Evolutionary conservation across 92 coral and sea anemone genomes (phyloP), one percentile per base, ranked within the genome.

Genomic region (Muricea muricata): DNA sequence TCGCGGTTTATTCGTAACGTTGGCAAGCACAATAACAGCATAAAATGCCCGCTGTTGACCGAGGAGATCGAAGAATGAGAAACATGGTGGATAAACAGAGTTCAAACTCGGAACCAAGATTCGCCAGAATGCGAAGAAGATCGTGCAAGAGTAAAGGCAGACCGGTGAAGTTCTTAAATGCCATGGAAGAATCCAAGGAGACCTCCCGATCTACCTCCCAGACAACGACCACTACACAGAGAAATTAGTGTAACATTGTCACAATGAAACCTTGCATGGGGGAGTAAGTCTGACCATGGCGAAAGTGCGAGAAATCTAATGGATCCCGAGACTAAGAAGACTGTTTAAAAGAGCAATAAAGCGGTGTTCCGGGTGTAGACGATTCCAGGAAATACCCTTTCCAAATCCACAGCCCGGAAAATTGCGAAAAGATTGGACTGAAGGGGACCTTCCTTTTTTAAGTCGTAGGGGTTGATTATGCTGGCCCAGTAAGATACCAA

Each of bases 1-100:
- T 50, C 78, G 30, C 81, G 90, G 34, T 79, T 80, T 24, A 28
- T 82, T 40, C 37, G 23, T 32, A 87, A 82, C n/a, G n/a, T n/a
- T n/a, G n/a, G n/a, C n/a, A n/a, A n/a, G n/a, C n/a, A n/a, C n/a
- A n/a, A n/a, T n/a, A n/a, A n/a, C n/a, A n/a, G n/a, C n/a, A n/a
- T n/a, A n/a, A n/a, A n/a, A n/a, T n/a, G n/a, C n/a, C n/a, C n/a
- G n/a, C n/a, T n/a, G n/a, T n/a, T n/a, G n/a, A n/a, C n/a, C n/a
- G n/a, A n/a, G n/a, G n/a, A n/a, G n/a, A n/a, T n/a, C n/a, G n/a
- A n/a, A n/a, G n/a, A n/a, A n/a, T n/a, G n/a, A n/a, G n/a, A n/a
- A n/a, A n/a, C n/a, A n/a, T n/a, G n/a, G n/a, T n/a, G n/a, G n/a
- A n/a, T n/a, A n/a, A n/a, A n/a, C n/a, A n/a, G n/a, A n/a, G n/a